These are phyloP conservation scores for Nannoperca australis DNA, from an alignment of 2,797 vertebrate genomes.

Conservation along the genomic window DNA sequence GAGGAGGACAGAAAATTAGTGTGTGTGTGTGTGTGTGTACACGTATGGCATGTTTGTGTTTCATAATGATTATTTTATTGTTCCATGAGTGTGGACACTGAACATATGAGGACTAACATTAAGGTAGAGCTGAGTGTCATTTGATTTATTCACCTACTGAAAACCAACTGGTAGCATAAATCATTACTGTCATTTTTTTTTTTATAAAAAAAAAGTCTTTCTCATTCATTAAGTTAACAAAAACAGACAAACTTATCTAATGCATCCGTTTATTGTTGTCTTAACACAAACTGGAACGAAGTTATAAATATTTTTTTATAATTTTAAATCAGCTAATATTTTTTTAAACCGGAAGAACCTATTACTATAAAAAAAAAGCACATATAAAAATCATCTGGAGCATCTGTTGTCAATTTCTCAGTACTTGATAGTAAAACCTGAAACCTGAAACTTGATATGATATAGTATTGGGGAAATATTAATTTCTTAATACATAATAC, in stretches of 20 bases:
- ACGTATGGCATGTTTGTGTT: conserved; percentile 1
- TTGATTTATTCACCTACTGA: neutral
- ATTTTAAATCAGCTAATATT: neutral
- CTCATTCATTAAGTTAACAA: neutral
- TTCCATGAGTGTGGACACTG: neutral
- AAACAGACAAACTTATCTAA: neutral
- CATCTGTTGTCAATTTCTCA: neutral
- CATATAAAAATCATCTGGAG: neutral
- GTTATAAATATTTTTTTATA: neutral
- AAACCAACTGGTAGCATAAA: neutral
- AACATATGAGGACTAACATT: neutral
- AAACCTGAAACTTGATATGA: neutral
- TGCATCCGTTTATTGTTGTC: neutral
- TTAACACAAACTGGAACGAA: neutral
- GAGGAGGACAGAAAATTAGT: conserved; percentile 1
- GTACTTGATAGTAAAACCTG: neutral
- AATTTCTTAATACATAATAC: neutral
- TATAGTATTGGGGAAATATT: neutral
- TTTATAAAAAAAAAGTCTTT: neutral
- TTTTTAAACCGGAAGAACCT: neutral
- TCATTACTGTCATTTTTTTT: neutral
- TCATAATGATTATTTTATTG: neutral
- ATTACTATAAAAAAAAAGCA: neutral
- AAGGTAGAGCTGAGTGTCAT: neutral
- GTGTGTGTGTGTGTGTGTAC: neutral